These are phyloP conservation scores for Penaeus monodon DNA, from an alignment of 2,888 invertebrate genomes.

Conservation along the genomic window DNA sequence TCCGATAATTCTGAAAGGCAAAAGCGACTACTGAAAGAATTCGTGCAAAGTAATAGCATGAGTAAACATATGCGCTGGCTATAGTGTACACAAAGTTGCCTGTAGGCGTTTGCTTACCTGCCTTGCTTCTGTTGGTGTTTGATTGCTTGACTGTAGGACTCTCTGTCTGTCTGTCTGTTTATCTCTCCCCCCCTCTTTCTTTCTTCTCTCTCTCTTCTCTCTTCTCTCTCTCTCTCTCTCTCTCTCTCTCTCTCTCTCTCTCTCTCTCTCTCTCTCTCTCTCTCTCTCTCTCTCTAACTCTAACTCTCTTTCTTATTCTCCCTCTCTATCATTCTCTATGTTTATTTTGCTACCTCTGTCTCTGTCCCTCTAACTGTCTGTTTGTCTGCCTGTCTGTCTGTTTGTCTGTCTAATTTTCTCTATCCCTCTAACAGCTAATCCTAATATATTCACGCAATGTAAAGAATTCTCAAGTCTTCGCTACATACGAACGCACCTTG, in stretches of 20 bases:
- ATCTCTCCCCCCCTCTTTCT: background rate
- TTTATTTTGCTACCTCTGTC: too few species aligned
- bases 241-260: background rate
- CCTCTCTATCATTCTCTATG: too few species aligned
- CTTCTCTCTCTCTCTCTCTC: background rate
- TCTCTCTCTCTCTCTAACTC: background rate
- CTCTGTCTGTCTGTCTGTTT: background rate
- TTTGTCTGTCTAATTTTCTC: background rate
- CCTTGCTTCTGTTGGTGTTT: too few species aligned
- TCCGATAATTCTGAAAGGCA: background rate
- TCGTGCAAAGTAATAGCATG: background rate
- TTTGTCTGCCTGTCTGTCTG: background rate
- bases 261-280: background rate
- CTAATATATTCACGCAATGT: too few species aligned
- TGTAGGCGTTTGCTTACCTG: background rate
- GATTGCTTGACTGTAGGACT: too few species aligned
- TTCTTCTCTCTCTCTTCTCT: background rate
- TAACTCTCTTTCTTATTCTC: background rate
- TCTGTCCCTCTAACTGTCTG: too few species aligned
- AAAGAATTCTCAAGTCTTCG: background rate
- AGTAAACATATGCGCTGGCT: too few species aligned
- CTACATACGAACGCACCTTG: background rate
- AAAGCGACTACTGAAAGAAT: background rate
- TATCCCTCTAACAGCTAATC: background rate
- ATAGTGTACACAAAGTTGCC: background rate